Percentiles rank a stretch among this genome's conserved stretches.
Conservation (phyloP, 2,113 vertebrate genomes). For the Candoia aspera region DNA sequence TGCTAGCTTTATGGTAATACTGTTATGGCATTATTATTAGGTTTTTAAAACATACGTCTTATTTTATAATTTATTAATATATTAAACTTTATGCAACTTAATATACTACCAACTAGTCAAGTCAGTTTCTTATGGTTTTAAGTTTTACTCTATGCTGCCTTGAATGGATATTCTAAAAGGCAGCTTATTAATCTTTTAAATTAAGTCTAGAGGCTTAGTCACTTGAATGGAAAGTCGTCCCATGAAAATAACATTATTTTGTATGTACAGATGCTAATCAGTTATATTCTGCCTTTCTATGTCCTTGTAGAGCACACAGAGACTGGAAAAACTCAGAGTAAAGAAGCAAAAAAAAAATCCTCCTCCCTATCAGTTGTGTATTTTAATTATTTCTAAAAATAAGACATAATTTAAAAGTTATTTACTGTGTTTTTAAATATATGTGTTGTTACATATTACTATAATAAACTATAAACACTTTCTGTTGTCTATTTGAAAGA, state of each 20-base stretch:
- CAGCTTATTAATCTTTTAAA: background rate
- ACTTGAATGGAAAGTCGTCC: background rate
- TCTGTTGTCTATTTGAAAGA: background rate
- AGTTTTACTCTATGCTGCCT: background rate
- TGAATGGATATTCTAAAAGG: background rate
- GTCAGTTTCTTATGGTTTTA: background rate
- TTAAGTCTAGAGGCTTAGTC: background rate
- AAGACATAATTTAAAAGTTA: background rate
- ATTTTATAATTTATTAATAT: background rate
- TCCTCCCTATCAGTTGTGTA: background rate
- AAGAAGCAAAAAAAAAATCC: background rate
- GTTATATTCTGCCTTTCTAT: background rate
- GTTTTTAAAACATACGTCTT: background rate
- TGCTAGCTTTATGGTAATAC: background rate
- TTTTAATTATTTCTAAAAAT: background rate
- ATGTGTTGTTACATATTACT: background rate
- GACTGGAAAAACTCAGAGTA: background rate
- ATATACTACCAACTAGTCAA: background rate
- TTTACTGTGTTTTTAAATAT: background rate
- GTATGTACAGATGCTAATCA: background rate
- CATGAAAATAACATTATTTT: background rate
- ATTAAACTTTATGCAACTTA: background rate
- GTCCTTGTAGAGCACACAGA: background rate
- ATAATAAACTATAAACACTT: background rate
- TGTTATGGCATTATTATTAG: background rate